Base-by-base conservation (phyloP, 92 coral and sea anemone species). In the Zoanthus sansibaricus region DNA sequence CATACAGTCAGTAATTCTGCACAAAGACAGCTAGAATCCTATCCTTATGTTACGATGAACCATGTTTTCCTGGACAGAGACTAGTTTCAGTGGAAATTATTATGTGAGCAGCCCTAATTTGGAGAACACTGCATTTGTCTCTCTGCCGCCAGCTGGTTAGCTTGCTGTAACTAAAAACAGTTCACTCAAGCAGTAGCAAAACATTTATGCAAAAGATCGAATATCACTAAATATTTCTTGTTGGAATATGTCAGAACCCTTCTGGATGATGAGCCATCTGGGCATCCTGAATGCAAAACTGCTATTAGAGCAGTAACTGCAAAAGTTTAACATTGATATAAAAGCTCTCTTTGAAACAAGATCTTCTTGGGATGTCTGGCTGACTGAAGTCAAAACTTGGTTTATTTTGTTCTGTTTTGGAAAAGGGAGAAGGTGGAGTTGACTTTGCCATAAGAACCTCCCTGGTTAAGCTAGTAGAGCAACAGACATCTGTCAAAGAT, bases 371-470 rank as follows among this genome's bases (percentile, higher is more conserved):
- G 46, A 32, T 20, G 83, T 37, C 64, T 21, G 37, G 51, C 33
- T 80, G 87, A 74, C 13, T 37, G 83, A 89, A 33, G 88, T 75
- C 42, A 83, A 5, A 45, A 77, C 77, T 45, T 51, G 86, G 54
- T 86, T 75, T 67, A 78, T 79, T 17, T 90, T 85, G n/a, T 71
- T 78, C 86, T 77, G 92, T 86, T 64, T 71, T 47, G 85, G 88
- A 33, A 25, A 58, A 58, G 66, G 1, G n/a, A 58, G 66, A 58
- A 3, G 66, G 66, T 10, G 0, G 66, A 14, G 86, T 89, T 6
- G 90, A 90, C 47, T 90, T 90, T 86, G 17, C 64, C 64, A 13
- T 58, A 0, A 58, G 77, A 30, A 89, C 76, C 79, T 9, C 25
- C 6, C 32, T 90, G 17, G 85, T 58, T 58, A 9, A 58, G n/a